A percentile compares a stretch with the other conserved stretches of the same genome.
Evolutionary conservation across 2,888 invertebrate genomes (phyloP).

Genomic region (Polymixis lichenea): DNA sequence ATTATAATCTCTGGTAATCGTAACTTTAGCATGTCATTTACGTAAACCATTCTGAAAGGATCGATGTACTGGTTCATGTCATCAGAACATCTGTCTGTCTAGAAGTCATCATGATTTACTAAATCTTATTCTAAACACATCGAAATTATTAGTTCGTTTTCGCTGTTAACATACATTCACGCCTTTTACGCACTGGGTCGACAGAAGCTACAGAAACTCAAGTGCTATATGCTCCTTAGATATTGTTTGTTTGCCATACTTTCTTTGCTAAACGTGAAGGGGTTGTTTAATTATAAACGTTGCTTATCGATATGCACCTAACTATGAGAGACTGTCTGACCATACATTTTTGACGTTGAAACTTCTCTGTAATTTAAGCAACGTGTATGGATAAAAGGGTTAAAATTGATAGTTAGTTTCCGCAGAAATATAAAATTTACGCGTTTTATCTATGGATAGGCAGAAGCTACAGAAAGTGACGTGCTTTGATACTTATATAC

Average conservation of each 20-base stretch:
- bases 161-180: not conserved
- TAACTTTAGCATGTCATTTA: not conserved
- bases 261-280: too few relatives aligned
- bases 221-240: too few relatives aligned
- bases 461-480: not conserved
- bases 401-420: too few relatives aligned
- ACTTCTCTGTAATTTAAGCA: too few relatives aligned
- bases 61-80: slow-evolving; percentile 22
- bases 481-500: not conserved
- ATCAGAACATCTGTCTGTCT: slow-evolving; percentile 22
- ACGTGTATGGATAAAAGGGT: too few relatives aligned
- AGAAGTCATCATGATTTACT: slow-evolving; percentile 39
- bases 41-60: slow-evolving; percentile 13
- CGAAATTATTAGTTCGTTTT: slow-evolving; percentile 7
- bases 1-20: not conserved
- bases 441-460: not conserved
- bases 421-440: too few relatives aligned
- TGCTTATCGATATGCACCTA: too few relatives aligned
- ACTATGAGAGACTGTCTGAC: too few relatives aligned
- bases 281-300: too few relatives aligned
- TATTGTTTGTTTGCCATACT: too few relatives aligned
- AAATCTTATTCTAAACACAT: not conserved
- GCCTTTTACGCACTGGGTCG: not conserved
- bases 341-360: too few relatives aligned
- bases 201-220: not conserved